phyloP scores from a whole-genome alignment of 2,797 vertebrate genomes.

The Pantherophis vulpinus region DNA sequence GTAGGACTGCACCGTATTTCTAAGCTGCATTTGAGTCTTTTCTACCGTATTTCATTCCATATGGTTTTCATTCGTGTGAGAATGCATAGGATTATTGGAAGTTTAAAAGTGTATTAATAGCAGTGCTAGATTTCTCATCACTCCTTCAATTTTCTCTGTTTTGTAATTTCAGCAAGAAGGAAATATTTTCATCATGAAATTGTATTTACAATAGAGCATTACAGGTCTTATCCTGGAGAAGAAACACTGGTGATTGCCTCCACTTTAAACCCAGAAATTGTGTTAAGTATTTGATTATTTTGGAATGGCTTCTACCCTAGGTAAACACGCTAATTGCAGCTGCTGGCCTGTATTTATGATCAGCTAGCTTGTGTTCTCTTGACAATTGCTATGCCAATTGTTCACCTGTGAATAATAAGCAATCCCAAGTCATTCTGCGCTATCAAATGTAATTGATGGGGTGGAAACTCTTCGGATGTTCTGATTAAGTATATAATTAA shows the following conservation, averaged over 20 bases:
- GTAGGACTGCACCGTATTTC: neutral
- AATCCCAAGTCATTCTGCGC: neutral
- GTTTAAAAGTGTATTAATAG: conserved; percentile 60
- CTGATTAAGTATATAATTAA: neutral
- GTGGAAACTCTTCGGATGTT: neutral
- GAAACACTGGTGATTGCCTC: conserved; percentile 56
- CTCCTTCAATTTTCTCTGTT: conserved; percentile 45
- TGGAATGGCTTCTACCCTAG: neutral
- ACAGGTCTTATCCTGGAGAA: conserved; percentile 65
- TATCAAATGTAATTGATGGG: neutral
- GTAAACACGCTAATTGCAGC: conserved; percentile 6
- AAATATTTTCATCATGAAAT: conserved; percentile 60
- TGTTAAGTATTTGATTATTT: conserved; percentile 14
- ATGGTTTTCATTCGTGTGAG: neutral
- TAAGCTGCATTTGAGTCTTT: neutral
- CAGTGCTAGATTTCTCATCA: conserved; percentile 20
- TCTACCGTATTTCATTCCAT: neutral
- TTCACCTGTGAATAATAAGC: neutral
- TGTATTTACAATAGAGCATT: conserved; percentile 64
- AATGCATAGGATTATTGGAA: conserved; percentile 26
- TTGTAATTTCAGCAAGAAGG: conserved; percentile 44
- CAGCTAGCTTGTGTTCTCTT: neutral
- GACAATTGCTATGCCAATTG: neutral
- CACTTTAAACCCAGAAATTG: neutral
- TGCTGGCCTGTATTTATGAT: neutral